These are phyloP conservation scores for Troilus luridus DNA, from an alignment of 2,888 invertebrate species.

Conservation along the genomic window DNA sequence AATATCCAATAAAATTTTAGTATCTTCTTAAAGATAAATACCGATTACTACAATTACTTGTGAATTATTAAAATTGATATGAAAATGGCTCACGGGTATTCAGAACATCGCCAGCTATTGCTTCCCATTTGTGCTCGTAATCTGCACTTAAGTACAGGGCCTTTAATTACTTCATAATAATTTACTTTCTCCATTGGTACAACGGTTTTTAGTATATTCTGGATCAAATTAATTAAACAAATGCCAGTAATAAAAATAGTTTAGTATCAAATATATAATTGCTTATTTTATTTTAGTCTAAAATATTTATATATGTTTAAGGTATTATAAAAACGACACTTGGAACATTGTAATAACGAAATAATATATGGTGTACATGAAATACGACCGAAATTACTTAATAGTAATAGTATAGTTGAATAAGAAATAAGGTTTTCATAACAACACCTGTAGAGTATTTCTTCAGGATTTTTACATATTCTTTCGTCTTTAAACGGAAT, in stretches of 20 bases:
- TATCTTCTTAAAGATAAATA: neutral
- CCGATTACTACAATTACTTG: neutral
- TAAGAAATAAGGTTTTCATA: too few relatives aligned
- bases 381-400: too few relatives aligned
- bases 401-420: too few relatives aligned
- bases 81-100: neutral
- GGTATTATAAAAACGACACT: too few relatives aligned
- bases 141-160: neutral
- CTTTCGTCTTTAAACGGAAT: too few relatives aligned
- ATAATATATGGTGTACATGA: too few relatives aligned
- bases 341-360: too few relatives aligned
- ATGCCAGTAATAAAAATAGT: neutral
- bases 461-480: too few relatives aligned
- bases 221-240: neutral
- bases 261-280: too few relatives aligned
- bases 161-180: neutral
- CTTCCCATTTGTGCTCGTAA: neutral
- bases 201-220: neutral
- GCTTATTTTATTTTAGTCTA: too few relatives aligned
- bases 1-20: neutral
- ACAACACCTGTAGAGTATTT: too few relatives aligned
- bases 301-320: too few relatives aligned
- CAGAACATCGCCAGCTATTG: neutral
- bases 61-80: neutral
- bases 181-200: conserved; percentile 18